Percentiles rank a stretch among this genome's conserved stretches.
These are phyloP conservation scores for Schizothorax lantsangensis DNA, from an alignment of 2,797 vertebrate genomes.

Conservation along the genomic window DNA sequence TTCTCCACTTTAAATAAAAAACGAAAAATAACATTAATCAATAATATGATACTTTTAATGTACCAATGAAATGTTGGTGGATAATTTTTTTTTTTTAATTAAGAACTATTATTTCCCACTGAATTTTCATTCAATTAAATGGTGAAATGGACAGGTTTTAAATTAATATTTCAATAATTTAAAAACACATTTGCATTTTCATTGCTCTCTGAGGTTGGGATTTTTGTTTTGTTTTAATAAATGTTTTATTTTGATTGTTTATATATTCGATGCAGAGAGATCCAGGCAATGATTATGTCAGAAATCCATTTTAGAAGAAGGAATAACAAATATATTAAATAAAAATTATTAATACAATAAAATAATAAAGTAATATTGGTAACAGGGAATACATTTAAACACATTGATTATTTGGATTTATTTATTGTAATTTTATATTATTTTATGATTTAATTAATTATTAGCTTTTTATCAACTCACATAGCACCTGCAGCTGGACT, in stretches of 20 bases:
- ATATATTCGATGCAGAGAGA: background rate
- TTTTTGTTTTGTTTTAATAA: background rate
- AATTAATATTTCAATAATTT: background rate
- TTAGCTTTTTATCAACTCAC: background rate
- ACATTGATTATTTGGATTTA: background rate
- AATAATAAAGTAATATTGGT: too few species aligned
- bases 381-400: too few species aligned
- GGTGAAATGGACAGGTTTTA: background rate
- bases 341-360: too few species aligned
- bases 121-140: background rate
- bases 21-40: background rate
- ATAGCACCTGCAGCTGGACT: background rate
- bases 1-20: background rate
- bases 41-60: background rate
- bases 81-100: too few species aligned
- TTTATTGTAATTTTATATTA: background rate
- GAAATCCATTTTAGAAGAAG: too few species aligned
- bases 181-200: background rate
- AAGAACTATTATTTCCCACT: background rate
- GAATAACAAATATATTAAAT: too few species aligned
- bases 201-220: background rate
- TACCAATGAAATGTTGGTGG: background rate
- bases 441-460: background rate
- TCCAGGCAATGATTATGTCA: too few species aligned
- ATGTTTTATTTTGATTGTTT: background rate